A percentile compares a stretch with the other conserved stretches of the same genome.
Evolutionary conservation across 2,888 invertebrate species (phyloP).

Genomic region (Biston stratarius): DNA sequence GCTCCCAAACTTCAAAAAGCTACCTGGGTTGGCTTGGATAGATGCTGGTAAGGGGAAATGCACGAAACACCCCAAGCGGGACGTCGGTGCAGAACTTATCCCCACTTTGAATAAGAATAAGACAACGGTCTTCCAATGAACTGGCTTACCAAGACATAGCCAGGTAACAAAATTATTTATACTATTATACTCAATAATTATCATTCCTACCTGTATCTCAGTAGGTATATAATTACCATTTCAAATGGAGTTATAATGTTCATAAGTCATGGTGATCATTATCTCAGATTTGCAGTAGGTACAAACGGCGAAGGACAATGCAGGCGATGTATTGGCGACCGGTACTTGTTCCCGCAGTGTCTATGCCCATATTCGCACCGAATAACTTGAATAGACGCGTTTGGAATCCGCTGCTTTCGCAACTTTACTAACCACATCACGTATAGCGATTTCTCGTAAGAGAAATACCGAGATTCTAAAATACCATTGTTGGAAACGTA

Average conservation of each 20-base stretch:
- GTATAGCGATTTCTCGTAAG: constrained; percentile 63
- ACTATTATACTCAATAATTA: too few species aligned
- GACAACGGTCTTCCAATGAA: too few species aligned
- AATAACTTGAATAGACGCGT: constrained; percentile 61
- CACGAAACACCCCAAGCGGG: too few species aligned
- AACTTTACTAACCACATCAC: constrained; percentile 66
- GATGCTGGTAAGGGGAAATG: too few species aligned
- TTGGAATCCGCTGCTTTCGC: constrained; percentile 58
- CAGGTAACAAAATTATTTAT: too few species aligned
- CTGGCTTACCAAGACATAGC: too few species aligned
- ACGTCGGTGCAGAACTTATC: too few species aligned
- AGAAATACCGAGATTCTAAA: constrained; percentile 64
- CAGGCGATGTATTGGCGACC: constrained; percentile 40
- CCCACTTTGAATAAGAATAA: too few species aligned
- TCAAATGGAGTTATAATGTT: constrained; percentile 34
- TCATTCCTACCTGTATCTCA: not conserved
- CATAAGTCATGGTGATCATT: constrained; percentile 36
- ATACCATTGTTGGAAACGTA: constrained; percentile 62
- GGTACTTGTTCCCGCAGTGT: constrained; percentile 53
- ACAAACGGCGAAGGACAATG: constrained; percentile 46
- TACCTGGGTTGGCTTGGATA: too few species aligned
- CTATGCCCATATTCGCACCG: constrained; percentile 65
- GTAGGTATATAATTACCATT: constrained; percentile 19
- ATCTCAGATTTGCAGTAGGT: constrained; percentile 20
- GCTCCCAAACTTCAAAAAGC: too few species aligned